A percentile compares a stretch with the other conserved stretches of the same genome.
phyloP scores from a whole-genome alignment of 2,888 invertebrate species.

The Andrena dorsata region DNA sequence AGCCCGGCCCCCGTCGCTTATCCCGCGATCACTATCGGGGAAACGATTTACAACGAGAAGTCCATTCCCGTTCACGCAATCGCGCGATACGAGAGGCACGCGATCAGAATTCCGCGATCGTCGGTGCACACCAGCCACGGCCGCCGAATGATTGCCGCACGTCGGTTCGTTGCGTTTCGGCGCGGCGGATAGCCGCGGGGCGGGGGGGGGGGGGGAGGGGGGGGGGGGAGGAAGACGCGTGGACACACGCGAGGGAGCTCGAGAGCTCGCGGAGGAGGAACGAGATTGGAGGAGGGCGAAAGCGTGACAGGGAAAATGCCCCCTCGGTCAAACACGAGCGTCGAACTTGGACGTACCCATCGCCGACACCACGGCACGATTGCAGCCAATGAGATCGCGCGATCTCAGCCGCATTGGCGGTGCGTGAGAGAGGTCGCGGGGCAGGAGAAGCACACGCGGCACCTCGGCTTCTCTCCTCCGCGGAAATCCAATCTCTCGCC shows the following conservation, averaged over 20 bases:
- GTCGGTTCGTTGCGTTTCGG: neutral
- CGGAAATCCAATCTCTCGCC: constrained; percentile 24
- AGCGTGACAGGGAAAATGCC: constrained; percentile 41
- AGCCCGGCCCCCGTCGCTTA: neutral
- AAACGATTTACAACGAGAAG: constrained; percentile 31
- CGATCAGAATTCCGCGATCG: constrained; percentile 3
- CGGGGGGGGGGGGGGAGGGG: neutral
- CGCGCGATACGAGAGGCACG: constrained; percentile 22
- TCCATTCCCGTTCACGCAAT: constrained; percentile 34
- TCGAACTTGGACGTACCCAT: constrained; percentile 76
- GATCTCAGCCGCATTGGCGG: constrained; percentile 77
- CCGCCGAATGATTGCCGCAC: too few species aligned
- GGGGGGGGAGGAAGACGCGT: neutral
- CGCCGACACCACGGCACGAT: constrained; percentile 75
- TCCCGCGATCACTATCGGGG: constrained; percentile 42
- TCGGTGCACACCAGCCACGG: neutral
- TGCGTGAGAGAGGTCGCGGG: constrained; percentile 75
- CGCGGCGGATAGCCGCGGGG: neutral
- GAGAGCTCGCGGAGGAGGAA: neutral
- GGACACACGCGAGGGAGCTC: neutral
- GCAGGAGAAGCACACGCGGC: constrained; percentile 70
- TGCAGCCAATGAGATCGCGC: constrained; percentile 75
- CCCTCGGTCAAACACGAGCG: constrained; percentile 68
- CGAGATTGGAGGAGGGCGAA: neutral
- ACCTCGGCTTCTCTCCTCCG: constrained; percentile 39